A percentile compares a stretch with the other conserved stretches of the same genome.
Conservation (phyloP, 2,888 invertebrate species). For the Hirudinaria manillensis region DNA sequence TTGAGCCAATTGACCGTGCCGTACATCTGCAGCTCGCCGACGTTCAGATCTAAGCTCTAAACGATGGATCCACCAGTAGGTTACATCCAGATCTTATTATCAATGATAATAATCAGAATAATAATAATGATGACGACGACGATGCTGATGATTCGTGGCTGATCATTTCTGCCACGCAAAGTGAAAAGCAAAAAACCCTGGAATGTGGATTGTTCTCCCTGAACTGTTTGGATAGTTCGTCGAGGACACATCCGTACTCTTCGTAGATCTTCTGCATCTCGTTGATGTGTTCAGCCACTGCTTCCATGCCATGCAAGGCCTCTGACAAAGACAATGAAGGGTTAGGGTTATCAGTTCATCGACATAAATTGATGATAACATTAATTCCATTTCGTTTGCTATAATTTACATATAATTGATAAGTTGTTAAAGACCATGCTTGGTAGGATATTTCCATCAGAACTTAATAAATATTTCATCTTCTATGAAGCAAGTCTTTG, state of each 20-base stretch:
- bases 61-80: slow-evolving; percentile 8
- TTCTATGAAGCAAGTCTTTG: too few relatives aligned
- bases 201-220: slow-evolving; percentile 55
- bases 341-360: not conserved
- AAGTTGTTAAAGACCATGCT: too few relatives aligned
- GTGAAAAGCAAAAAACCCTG: slow-evolving; percentile 63
- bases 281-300: slow-evolving; percentile 97
- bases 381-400: not conserved
- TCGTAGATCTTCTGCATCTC: slow-evolving; percentile 99
- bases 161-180: too few relatives aligned
- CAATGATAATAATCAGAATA: not conserved
- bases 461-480: too few relatives aligned
- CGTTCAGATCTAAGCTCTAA: slow-evolving; percentile 78
- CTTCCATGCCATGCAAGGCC: slow-evolving; percentile 91
- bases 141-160: not conserved
- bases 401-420: too few relatives aligned
- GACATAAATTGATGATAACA: not conserved
- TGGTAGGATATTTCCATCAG: too few relatives aligned
- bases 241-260: slow-evolving; percentile 96
- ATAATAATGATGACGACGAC: not conserved
- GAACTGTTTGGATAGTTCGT: slow-evolving; percentile 65
- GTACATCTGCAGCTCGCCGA: slow-evolving; percentile 92
- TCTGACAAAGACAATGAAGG: slow-evolving; percentile 61
- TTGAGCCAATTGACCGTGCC: slow-evolving; percentile 97
- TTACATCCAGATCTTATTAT: not conserved